These are phyloP conservation scores for Agrypnus murinus DNA, from an alignment of 2,888 invertebrate species.

Conservation along the genomic window DNA sequence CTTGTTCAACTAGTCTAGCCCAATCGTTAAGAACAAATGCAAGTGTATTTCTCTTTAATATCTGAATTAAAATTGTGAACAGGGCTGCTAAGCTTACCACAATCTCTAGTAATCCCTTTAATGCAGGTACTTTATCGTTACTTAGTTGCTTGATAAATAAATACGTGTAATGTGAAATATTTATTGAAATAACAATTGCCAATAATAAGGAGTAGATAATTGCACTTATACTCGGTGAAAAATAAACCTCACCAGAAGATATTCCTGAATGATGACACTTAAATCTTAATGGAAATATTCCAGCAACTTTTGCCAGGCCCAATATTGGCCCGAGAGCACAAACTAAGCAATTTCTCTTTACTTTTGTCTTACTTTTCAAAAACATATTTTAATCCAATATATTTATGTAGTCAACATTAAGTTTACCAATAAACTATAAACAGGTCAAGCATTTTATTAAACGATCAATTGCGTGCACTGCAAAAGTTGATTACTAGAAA, in stretches of 20 bases:
- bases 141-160: background rate
- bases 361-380: too few relatives aligned
- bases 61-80: background rate
- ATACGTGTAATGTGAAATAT: background rate
- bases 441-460: too few relatives aligned
- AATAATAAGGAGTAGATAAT: background rate
- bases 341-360: background rate
- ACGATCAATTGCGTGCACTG: too few relatives aligned
- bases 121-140: background rate
- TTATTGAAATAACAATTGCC: background rate
- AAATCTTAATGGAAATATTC: background rate
- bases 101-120: background rate
- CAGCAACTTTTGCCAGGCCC: background rate
- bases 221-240: background rate
- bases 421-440: too few relatives aligned
- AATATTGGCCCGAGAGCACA: background rate
- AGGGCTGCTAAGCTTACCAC: background rate
- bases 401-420: too few relatives aligned
- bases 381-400: too few relatives aligned
- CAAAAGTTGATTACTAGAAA: too few relatives aligned
- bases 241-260: background rate
- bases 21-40: background rate
- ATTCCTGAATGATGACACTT: constrained; percentile 4
- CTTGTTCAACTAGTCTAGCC: background rate
- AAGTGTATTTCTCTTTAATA: background rate